Evolutionary conservation across 2,113 vertebrate species (phyloP).

Genomic region (Passer domesticus): DNA sequence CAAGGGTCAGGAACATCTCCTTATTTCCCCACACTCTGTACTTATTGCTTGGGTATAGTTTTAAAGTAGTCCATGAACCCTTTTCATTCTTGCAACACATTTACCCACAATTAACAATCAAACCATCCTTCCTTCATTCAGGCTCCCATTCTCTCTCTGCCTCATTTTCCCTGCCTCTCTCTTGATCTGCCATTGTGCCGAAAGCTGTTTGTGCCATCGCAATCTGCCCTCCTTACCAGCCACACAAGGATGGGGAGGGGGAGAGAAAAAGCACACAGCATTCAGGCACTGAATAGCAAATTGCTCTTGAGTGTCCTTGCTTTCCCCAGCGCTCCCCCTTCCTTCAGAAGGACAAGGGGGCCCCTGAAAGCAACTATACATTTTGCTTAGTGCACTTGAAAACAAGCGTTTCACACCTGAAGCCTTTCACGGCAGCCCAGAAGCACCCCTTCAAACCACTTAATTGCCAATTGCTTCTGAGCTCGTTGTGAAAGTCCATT

Average conservation of each 20-base stretch:
- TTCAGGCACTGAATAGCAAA: constrained; percentile 97
- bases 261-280: constrained; percentile 83
- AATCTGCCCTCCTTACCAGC: constrained; percentile 85
- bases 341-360: constrained; percentile 85
- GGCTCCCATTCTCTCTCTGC: constrained; percentile 79
- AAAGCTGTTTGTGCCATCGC: constrained; percentile 92
- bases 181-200: constrained; percentile 85
- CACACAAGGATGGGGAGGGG: constrained; percentile 74
- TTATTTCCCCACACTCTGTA: constrained; percentile 71
- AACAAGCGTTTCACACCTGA: constrained; percentile 99
- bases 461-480: constrained; percentile 99
- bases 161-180: constrained; percentile 88
- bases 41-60: constrained; percentile 80
- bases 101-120: constrained; percentile 96
- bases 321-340: constrained; percentile 72
- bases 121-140: constrained; percentile 83
- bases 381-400: constrained; percentile 97
- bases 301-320: constrained; percentile 98
- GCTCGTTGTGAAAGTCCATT: constrained; percentile 93
- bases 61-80: constrained; percentile 89
- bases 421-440: constrained; percentile 92
- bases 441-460: constrained; percentile 98
- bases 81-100: constrained; percentile 86
- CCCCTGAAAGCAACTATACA: constrained; percentile 97
- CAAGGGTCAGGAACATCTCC: constrained; percentile 76